phyloP scores from a whole-genome alignment of 1,140 invertebrate species.

The Sinonovacula constricta region DNA sequence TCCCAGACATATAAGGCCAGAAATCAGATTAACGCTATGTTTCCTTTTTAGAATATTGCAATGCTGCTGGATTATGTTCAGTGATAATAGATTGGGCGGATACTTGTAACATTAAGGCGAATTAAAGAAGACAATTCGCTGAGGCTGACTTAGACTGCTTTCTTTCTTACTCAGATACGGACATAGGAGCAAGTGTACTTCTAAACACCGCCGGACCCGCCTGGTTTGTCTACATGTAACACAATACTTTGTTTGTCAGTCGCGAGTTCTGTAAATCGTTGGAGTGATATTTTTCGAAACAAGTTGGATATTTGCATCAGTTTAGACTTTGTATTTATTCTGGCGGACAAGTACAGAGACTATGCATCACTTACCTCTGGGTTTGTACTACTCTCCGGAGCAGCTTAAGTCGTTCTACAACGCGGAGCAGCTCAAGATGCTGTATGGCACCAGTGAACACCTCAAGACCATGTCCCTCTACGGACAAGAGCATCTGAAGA shows the following conservation, averaged over 20 bases:
- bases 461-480: constrained; percentile 26
- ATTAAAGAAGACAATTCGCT: constrained; percentile 29
- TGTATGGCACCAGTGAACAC: constrained; percentile 48
- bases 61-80: constrained; percentile 42
- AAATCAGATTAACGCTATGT: constrained; percentile 39
- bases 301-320: neutral
- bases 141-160: constrained; percentile 15
- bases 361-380: constrained; percentile 50
- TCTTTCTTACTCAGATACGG: neutral
- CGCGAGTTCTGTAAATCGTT: neutral
- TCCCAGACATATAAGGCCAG: constrained; percentile 22
- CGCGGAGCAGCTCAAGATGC: constrained; percentile 42
- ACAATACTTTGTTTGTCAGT: neutral
- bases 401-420: constrained; percentile 47
- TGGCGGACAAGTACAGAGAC: too few relatives aligned
- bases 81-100: constrained; percentile 47
- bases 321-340: neutral
- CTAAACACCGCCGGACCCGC: neutral
- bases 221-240: neutral
- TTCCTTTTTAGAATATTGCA: constrained; percentile 35
- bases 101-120: constrained; percentile 33
- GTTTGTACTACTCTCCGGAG: constrained; percentile 47
- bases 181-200: neutral
- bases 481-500: constrained; percentile 45
- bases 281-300: too few relatives aligned